Conservation (phyloP, 2,797 vertebrate species). For the Anguilla obscura region DNA sequence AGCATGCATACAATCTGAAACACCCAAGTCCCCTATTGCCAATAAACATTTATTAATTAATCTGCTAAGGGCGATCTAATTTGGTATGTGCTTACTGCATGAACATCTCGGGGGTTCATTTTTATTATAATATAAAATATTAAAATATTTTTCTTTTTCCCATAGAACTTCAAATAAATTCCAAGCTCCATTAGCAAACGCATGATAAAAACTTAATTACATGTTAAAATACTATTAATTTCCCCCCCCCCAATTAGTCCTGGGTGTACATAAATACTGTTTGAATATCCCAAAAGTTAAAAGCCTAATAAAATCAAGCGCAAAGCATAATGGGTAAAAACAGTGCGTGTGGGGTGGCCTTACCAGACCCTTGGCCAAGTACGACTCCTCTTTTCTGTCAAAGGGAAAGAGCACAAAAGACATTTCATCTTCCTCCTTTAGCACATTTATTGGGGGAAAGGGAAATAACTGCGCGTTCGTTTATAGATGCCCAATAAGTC, state of each 20-base stretch:
- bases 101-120: not conserved
- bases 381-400: conserved; percentile 87
- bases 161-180: not conserved
- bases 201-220: not conserved
- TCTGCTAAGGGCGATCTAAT: not conserved
- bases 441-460: not conserved
- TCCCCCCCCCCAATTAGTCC: not conserved
- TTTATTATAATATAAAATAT: not conserved
- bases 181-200: not conserved
- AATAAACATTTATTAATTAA: not conserved
- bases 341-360: conserved; percentile 48
- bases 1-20: not conserved
- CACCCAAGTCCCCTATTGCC: not conserved
- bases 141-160: not conserved
- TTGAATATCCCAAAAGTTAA: not conserved
- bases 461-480: not conserved
- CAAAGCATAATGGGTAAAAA: not conserved
- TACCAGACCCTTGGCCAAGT: conserved; percentile 92
- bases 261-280: not conserved
- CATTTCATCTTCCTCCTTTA: not conserved
- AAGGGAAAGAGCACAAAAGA: conserved; percentile 31
- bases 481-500: not conserved
- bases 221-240: not conserved
- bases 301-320: not conserved
- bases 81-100: not conserved